A percentile compares a stretch with the other conserved stretches of the same genome.
These are phyloP conservation scores for Ictalurus punctatus DNA, from an alignment of 2,113 vertebrate species.

Conservation along the genomic window DNA sequence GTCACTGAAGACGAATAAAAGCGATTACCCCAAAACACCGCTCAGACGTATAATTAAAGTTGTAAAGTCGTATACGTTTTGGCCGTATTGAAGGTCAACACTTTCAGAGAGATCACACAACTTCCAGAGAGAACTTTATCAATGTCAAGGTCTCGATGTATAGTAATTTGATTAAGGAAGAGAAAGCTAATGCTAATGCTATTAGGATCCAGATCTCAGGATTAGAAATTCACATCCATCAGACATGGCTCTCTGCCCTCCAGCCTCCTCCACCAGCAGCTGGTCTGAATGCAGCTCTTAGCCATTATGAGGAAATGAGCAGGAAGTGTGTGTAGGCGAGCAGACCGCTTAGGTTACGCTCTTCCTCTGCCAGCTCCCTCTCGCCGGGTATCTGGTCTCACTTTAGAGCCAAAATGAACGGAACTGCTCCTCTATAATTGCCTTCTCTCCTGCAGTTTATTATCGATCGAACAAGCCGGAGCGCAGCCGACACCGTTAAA, in stretches of 20 bases:
- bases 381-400: constrained; percentile 39
- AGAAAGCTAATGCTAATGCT: background rate
- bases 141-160: background rate
- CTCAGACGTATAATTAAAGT: background rate
- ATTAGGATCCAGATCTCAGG: background rate
- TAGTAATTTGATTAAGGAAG: background rate
- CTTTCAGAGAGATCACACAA: background rate
- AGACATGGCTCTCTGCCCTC: background rate
- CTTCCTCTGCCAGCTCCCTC: constrained; percentile 15
- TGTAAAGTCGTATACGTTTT: background rate
- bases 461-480: constrained; percentile 37
- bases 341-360: constrained; percentile 30
- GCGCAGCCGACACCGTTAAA: constrained; percentile 28
- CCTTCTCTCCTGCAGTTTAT: constrained; percentile 39
- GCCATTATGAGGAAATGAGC: constrained; percentile 28
- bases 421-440: constrained; percentile 41
- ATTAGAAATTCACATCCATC: constrained; percentile 10
- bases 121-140: background rate
- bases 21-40: background rate
- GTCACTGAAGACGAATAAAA: background rate
- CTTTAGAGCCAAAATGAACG: constrained; percentile 35
- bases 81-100: background rate
- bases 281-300: background rate
- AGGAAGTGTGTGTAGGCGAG: constrained; percentile 15
- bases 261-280: constrained; percentile 14